These are phyloP conservation scores for Nomada lathburiana DNA, from an alignment of 2,888 invertebrate species.

Conservation along the genomic window DNA sequence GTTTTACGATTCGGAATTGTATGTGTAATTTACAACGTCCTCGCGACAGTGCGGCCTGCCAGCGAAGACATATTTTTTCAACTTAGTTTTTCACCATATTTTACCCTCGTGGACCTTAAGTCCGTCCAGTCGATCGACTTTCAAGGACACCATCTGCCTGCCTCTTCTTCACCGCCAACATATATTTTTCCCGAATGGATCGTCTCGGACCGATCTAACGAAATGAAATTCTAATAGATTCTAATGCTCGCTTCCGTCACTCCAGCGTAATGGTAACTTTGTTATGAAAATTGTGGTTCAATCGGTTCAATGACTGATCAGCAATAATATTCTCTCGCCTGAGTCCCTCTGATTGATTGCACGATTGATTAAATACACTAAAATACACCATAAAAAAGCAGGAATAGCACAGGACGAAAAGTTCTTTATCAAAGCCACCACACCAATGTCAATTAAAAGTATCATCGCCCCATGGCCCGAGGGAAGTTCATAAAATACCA, in stretches of 20 bases:
- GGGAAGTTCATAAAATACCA: too few species aligned
- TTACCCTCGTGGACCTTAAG: conserved; percentile 30
- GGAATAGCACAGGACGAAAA: too few species aligned
- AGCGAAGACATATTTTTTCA: conserved; percentile 40
- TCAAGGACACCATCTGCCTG: conserved; percentile 41
- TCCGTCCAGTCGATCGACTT: conserved; percentile 21
- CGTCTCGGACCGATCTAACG: conserved; percentile 22
- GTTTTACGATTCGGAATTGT: conserved; percentile 79
- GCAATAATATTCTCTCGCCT: too few species aligned
- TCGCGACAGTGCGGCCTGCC: conserved; percentile 57
- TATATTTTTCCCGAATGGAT: conserved; percentile 46
- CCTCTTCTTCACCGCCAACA: neutral
- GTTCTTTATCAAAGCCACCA: too few species aligned
- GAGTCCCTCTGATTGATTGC: too few species aligned
- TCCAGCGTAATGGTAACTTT: conserved; percentile 9
- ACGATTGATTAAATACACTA: too few species aligned
- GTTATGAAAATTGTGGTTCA: too few species aligned
- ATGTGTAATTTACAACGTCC: conserved; percentile 78
- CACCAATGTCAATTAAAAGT: too few species aligned
- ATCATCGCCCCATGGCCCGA: too few species aligned
- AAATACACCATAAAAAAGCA: too few species aligned
- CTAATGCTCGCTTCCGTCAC: conserved; percentile 50
- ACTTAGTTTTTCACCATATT: conserved; percentile 54
- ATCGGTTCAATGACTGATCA: too few species aligned
- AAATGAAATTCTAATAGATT: conserved; percentile 36